Evolutionary conservation across 2,888 invertebrate species (phyloP).

Genomic region (Seira musarum): DNA sequence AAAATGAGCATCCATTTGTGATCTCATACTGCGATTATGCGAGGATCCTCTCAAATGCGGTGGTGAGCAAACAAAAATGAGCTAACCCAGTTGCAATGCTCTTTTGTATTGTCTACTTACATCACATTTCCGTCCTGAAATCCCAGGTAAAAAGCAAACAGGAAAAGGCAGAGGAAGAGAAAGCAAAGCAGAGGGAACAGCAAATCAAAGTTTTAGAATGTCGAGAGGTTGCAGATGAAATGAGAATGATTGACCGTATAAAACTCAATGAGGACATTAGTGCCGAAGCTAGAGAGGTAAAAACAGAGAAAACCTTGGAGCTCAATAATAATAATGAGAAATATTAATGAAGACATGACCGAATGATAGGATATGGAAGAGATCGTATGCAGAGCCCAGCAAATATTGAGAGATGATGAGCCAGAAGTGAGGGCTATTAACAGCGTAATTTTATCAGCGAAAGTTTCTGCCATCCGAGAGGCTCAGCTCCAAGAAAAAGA

Average conservation of each 20-base stretch:
- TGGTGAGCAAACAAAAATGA: conserved; percentile 42
- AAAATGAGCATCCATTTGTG: conserved; percentile 68
- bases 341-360: background rate
- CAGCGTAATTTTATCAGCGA: conserved; percentile 85
- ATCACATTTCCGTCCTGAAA: background rate
- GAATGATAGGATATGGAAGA: conserved; percentile 64
- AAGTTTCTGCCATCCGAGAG: conserved; percentile 88
- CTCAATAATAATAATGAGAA: background rate
- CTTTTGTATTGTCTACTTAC: background rate
- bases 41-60: conserved; percentile 52
- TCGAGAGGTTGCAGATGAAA: conserved; percentile 63
- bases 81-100: background rate
- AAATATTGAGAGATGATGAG: conserved; percentile 66
- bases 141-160: conserved; percentile 55
- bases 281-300: conserved; percentile 66
- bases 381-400: conserved; percentile 62
- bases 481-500: conserved; percentile 83
- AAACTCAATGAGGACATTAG: conserved; percentile 64
- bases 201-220: conserved; percentile 56
- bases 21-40: conserved; percentile 60
- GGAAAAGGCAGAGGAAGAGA: conserved; percentile 59
- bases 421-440: conserved; percentile 81
- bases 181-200: conserved; percentile 37
- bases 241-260: conserved; percentile 63
- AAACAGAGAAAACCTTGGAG: background rate